phyloP scores from a whole-genome alignment of 2,797 vertebrate species.

The Acanthornis magna region DNA sequence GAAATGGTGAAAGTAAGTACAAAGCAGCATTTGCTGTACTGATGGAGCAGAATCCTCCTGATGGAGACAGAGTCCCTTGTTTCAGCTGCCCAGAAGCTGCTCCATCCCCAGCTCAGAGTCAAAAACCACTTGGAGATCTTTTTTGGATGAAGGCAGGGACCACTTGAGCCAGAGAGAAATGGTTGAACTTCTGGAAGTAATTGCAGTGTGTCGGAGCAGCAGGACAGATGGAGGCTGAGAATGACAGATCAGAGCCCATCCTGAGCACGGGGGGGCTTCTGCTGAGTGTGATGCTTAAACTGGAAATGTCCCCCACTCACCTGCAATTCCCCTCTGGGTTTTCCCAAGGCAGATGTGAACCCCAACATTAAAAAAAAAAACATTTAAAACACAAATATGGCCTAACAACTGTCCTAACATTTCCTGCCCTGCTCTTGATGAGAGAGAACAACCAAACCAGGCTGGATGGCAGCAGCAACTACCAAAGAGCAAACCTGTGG shows the following conservation, averaged over 20 bases:
- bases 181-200: not conserved
- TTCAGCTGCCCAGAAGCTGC: not conserved
- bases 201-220: not conserved
- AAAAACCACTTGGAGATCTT: not conserved
- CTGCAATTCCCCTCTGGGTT: not conserved
- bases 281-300: not conserved
- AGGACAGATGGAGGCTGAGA: not conserved
- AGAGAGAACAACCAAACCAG: not conserved
- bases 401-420: not conserved
- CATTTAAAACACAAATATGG: not conserved
- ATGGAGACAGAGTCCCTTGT: fast-evolving
- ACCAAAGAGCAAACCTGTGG: not conserved
- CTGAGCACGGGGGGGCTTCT: not conserved
- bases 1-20: not conserved
- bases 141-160: not conserved
- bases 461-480: not conserved
- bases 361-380: not conserved
- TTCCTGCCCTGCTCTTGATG: not conserved
- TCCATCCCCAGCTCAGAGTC: not conserved
- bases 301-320: not conserved
- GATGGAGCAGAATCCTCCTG: not conserved
- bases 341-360: not conserved
- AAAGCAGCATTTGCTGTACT: not conserved
- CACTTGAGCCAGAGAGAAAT: not conserved
- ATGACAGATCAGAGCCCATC: not conserved